phyloP scores from a whole-genome alignment of 2,888 invertebrate species.

The Gibbula magus region DNA sequence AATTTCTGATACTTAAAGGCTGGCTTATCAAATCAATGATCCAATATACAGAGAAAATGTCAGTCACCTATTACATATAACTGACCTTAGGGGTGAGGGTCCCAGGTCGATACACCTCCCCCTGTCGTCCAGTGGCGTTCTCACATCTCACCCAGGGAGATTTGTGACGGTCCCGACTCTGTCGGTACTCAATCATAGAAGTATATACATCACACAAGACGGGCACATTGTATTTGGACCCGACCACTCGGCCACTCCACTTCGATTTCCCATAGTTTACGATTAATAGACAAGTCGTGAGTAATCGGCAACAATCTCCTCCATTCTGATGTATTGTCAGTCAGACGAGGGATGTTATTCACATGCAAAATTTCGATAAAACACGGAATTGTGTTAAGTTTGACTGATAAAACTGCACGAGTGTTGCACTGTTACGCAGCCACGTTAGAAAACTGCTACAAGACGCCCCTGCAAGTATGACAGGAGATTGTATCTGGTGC shows the following conservation, averaged over 20 bases:
- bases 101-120: neutral
- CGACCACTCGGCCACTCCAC: neutral
- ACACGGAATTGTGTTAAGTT: no score
- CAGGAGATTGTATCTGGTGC: no score
- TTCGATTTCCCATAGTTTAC: neutral
- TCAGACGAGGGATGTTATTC: no score
- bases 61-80: slow-evolving; percentile 1
- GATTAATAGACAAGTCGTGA: neutral
- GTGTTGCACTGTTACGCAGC: no score
- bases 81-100: neutral
- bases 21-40: slow-evolving; percentile 13
- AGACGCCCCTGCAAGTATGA: no score
- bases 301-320: neutral
- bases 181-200: neutral
- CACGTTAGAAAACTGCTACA: no score
- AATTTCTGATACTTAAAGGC: neutral
- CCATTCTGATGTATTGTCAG: no score
- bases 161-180: neutral
- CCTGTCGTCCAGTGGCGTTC: neutral
- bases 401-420: no score
- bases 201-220: neutral
- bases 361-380: no score
- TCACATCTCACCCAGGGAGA: neutral
- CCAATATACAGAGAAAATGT: neutral
- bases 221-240: neutral